A percentile compares a stretch with the other conserved stretches of the same genome.
Conservation (phyloP, 2,797 vertebrate species). For the Gallinago stenura region DNA sequence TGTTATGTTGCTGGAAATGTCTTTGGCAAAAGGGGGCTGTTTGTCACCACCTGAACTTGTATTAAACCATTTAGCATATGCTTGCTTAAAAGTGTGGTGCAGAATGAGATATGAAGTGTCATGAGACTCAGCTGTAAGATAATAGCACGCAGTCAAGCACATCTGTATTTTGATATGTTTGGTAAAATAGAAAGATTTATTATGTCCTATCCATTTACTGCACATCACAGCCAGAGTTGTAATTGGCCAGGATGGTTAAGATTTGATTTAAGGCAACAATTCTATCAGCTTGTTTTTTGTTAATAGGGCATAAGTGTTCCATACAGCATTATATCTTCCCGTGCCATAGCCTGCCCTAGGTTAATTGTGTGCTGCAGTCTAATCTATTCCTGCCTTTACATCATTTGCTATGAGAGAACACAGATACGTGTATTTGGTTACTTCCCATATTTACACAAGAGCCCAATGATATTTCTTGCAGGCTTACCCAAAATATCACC, state of each 20-base stretch:
- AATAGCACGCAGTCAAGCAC: not conserved
- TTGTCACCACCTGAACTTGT: not conserved
- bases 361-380: not conserved
- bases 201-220: not conserved
- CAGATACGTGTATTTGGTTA: not conserved
- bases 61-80: conserved; percentile 2
- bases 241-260: conserved; percentile 1
- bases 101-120: conserved; percentile 20
- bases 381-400: not conserved
- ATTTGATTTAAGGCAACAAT: conserved; percentile 32
- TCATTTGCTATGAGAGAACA: not conserved
- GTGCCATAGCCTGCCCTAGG: not conserved
- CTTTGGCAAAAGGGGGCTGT: not conserved
- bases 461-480: not conserved
- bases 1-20: not conserved
- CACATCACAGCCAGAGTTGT: not conserved
- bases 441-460: not conserved
- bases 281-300: not conserved
- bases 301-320: conserved; percentile 10
- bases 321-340: not conserved
- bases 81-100: conserved; percentile 9
- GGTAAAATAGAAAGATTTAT: conserved; percentile 28
- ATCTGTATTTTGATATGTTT: not conserved
- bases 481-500: not conserved
- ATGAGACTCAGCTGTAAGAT: conserved; percentile 29